Conservation (phyloP, 2,113 vertebrate species). For the Neoarius graeffei region DNA sequence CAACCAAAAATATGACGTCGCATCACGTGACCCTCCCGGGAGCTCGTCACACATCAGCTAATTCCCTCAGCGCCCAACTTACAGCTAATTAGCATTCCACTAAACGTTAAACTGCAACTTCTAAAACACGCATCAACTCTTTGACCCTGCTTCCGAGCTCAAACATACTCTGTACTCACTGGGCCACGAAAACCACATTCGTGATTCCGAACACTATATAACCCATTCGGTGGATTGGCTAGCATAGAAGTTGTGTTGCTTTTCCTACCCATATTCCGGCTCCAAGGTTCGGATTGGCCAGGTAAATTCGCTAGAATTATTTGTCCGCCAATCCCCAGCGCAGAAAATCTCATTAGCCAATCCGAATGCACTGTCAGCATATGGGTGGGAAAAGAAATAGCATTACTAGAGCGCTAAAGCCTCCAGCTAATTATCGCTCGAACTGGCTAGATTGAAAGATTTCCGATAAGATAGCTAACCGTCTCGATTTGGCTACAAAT, state of each 20-base stretch:
- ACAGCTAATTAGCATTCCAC: not conserved
- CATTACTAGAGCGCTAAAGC: not conserved
- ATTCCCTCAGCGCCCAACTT: not conserved
- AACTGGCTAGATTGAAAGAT: not conserved
- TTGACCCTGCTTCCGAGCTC: not conserved
- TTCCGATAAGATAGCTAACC: not conserved
- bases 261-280: not conserved
- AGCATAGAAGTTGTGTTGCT: not conserved
- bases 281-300: not conserved
- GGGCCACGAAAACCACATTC: not conserved
- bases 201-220: not conserved
- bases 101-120: not conserved
- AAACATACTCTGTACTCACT: not conserved
- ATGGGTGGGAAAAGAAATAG: not conserved
- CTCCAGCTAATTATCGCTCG: not conserved
- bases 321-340: not conserved
- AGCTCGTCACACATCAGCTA: not conserved
- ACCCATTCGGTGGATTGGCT: not conserved
- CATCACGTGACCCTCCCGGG: not conserved
- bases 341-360: not conserved
- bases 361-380: not conserved
- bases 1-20: not conserved
- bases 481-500: too few species aligned
- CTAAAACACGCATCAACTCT: not conserved
- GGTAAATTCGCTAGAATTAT: rapidly evolving